Evolutionary conservation across 2,113 vertebrate species (phyloP).

Genomic region (Pitta sordida): DNA sequence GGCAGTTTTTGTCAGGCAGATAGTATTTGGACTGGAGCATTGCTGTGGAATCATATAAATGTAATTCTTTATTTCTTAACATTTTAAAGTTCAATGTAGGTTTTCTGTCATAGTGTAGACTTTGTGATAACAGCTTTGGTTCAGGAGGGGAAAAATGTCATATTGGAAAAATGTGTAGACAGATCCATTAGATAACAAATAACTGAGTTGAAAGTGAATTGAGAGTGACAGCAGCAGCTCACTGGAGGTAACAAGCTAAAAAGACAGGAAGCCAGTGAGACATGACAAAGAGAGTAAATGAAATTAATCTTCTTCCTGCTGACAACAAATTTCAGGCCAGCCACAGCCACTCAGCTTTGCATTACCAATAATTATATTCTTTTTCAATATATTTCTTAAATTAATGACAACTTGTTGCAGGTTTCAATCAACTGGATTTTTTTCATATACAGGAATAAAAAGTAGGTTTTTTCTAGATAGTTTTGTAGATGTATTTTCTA

Average conservation of each 20-base stretch:
- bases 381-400: conserved; percentile 11
- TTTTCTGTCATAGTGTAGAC: background rate
- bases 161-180: conserved; percentile 38
- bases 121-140: background rate
- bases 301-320: conserved; percentile 73
- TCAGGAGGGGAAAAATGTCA: conserved; percentile 3
- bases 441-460: background rate
- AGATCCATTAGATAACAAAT: conserved; percentile 53
- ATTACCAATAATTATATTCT: conserved; percentile 31
- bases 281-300: conserved; percentile 70
- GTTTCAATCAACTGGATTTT: background rate
- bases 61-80: background rate
- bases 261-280: conserved; percentile 71
- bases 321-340: conserved; percentile 64
- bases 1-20: background rate
- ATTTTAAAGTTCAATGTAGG: background rate
- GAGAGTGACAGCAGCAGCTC: conserved; percentile 67
- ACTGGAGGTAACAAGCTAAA: conserved; percentile 65
- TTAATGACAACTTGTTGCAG: conserved; percentile 2
- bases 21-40: background rate
- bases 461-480: background rate
- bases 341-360: background rate
- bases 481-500: background rate
- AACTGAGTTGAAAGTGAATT: conserved; percentile 63
- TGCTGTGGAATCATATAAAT: background rate